These are phyloP conservation scores for Tetragnatha versicolor DNA, from an alignment of 1,140 invertebrate genomes.

Conservation along the genomic window DNA sequence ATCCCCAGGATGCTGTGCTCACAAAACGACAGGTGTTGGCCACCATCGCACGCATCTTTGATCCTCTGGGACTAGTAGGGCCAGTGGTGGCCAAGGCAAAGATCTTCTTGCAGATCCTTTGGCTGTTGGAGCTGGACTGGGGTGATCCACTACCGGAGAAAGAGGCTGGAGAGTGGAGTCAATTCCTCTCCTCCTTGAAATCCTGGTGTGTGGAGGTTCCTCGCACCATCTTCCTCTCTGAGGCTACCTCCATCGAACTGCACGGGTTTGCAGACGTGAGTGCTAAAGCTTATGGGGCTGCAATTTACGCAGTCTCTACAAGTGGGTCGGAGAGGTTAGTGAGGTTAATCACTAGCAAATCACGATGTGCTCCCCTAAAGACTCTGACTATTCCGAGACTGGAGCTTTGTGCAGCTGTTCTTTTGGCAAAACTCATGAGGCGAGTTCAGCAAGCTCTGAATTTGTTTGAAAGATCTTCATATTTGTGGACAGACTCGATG, in stretches of 20 bases:
- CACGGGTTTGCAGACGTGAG: too few relatives aligned
- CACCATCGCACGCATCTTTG: too few relatives aligned
- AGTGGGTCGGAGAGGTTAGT: too few relatives aligned
- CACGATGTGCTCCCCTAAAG: constrained; percentile 41
- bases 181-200: background rate
- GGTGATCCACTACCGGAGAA: too few relatives aligned
- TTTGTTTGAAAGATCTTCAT: background rate
- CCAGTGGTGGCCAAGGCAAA: too few relatives aligned
- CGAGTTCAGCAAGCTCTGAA: background rate
- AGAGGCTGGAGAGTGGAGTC: too few relatives aligned
- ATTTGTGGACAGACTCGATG: background rate
- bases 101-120: too few relatives aligned
- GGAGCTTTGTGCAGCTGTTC: constrained; percentile 52
- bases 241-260: background rate
- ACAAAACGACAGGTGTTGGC: too few relatives aligned
- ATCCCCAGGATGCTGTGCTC: too few relatives aligned
- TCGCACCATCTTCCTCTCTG: background rate
- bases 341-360: constrained; percentile 53
- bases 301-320: background rate
- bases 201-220: background rate
- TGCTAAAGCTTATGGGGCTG: too few relatives aligned
- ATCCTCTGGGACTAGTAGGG: too few relatives aligned
- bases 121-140: too few relatives aligned
- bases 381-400: constrained; percentile 53
- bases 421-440: background rate